These are phyloP conservation scores for Sinocyclocheilus rhinocerous DNA, from an alignment of 2,113 vertebrate genomes.

Conservation along the genomic window DNA sequence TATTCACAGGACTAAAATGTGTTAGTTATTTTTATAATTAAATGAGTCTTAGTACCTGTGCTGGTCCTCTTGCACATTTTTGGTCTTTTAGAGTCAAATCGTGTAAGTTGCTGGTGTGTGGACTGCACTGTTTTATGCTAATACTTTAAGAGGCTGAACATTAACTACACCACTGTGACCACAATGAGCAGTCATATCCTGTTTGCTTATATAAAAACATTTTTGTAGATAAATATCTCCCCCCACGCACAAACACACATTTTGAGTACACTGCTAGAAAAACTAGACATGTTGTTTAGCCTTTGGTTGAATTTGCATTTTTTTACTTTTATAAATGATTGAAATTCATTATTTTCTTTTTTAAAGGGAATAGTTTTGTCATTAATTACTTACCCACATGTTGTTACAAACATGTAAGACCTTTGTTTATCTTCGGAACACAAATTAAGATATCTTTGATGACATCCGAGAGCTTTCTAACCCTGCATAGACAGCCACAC, in stretches of 20 bases:
- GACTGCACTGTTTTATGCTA: neutral
- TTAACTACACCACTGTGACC: neutral
- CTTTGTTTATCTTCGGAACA: too few relatives aligned
- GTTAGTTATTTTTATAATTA: neutral
- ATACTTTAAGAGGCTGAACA: neutral
- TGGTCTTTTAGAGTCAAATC: neutral
- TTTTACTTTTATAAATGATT: neutral
- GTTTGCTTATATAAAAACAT: neutral
- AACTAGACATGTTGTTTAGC: neutral
- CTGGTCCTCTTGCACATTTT: neutral
- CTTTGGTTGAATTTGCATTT: neutral
- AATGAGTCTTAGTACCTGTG: neutral
- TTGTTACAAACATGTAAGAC: too few relatives aligned
- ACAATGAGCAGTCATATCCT: neutral
- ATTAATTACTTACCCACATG: too few relatives aligned
- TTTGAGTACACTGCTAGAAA: neutral
- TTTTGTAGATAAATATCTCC: neutral
- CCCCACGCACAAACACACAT: neutral
- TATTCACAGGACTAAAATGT: neutral
- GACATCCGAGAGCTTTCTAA: too few relatives aligned
- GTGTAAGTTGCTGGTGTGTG: neutral
- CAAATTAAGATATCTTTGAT: too few relatives aligned
- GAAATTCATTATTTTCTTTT: neutral
- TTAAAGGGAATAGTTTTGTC: neutral
- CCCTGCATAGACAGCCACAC: too few relatives aligned